phyloP scores from a whole-genome alignment of 2,797 vertebrate species.

The Luscinia luscinia region DNA sequence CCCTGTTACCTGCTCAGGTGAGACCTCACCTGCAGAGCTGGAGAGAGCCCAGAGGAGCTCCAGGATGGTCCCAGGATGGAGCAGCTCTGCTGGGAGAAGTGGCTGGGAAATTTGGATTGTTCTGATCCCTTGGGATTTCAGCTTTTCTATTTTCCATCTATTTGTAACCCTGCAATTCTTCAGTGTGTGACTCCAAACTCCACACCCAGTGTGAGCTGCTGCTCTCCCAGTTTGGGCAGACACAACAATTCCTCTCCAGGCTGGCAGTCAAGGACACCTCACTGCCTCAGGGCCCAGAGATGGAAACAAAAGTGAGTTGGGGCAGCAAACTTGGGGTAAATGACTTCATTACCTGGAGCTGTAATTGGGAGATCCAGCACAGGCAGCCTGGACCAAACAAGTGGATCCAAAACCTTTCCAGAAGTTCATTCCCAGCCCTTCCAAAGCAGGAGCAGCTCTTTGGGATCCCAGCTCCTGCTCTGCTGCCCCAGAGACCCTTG shows the following conservation, averaged over 20 bases:
- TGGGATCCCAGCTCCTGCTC: too few relatives aligned
- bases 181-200: not conserved
- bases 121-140: not conserved
- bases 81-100: not conserved
- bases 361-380: too few relatives aligned
- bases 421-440: too few relatives aligned
- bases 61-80: not conserved
- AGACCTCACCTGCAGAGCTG: not conserved
- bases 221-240: not conserved
- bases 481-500: too few relatives aligned
- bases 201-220: fast-evolving
- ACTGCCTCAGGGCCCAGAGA: not conserved
- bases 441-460: too few relatives aligned
- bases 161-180: not conserved
- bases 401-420: too few relatives aligned
- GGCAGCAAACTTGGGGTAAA: too few relatives aligned
- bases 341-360: too few relatives aligned
- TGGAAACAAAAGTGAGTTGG: too few relatives aligned
- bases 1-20: not conserved
- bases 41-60: not conserved
- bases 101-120: not conserved
- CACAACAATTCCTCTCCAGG: not conserved
- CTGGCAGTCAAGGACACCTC: not conserved
- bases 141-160: not conserved
- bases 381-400: too few relatives aligned